These are phyloP conservation scores for Isurus oxyrinchus DNA, from an alignment of 2,113 vertebrate genomes.

Conservation along the genomic window DNA sequence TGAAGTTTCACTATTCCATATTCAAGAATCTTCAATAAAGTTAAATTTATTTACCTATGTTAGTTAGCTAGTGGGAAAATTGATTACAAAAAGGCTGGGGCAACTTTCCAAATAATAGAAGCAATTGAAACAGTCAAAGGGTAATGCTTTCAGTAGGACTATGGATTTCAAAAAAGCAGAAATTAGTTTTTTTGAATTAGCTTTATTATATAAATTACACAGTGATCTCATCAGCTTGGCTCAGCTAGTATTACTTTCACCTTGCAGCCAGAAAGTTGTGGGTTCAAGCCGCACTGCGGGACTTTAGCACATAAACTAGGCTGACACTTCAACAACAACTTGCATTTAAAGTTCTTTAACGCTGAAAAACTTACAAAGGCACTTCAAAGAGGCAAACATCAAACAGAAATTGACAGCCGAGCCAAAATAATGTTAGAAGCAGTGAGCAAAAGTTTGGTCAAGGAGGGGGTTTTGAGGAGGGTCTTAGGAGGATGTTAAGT, in stretches of 20 bases:
- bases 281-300: background rate
- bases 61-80: background rate
- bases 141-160: background rate
- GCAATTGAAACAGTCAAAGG: background rate
- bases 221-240: background rate
- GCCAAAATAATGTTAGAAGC: background rate
- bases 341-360: background rate
- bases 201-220: background rate
- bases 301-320: background rate
- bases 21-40: background rate
- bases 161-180: background rate
- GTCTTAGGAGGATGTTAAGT: background rate
- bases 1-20: background rate
- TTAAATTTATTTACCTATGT: background rate
- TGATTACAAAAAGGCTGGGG: background rate
- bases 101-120: background rate
- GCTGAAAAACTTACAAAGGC: background rate
- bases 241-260: background rate
- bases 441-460: background rate
- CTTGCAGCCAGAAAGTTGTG: background rate
- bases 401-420: no score
- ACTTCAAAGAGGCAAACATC: no score
- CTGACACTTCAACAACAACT: background rate
- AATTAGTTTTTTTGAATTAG: background rate
- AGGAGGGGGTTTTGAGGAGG: background rate